Evolutionary conservation across 2,797 vertebrate genomes (phyloP).

Genomic region (Sebastiscus tertius): DNA sequence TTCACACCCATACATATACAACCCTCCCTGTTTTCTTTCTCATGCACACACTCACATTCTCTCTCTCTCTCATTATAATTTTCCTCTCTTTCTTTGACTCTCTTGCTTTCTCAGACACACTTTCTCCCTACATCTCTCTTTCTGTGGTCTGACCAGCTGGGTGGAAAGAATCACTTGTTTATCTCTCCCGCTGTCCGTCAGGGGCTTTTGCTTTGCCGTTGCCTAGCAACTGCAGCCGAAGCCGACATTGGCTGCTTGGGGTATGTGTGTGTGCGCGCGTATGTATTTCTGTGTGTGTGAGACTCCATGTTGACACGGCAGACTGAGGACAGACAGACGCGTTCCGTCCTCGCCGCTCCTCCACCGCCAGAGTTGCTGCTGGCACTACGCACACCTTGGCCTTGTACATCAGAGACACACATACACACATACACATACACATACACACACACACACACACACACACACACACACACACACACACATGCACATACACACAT

Average conservation of each 20-base stretch:
- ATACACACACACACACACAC: no score
- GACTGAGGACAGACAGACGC: constrained; percentile 29
- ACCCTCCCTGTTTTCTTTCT: neutral
- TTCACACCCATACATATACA: neutral
- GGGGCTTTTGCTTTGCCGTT: constrained; percentile 71
- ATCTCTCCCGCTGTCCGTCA: constrained; percentile 59
- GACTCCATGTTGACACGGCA: constrained; percentile 44
- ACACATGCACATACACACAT: neutral
- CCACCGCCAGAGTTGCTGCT: constrained; percentile 24
- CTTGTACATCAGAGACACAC: neutral
- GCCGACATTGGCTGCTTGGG: constrained; percentile 29
- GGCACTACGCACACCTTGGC: constrained; percentile 4
- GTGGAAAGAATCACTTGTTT: constrained; percentile 73
- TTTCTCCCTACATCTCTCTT: constrained; percentile 11
- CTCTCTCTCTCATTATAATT: neutral
- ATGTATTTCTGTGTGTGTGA: neutral
- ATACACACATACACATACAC: neutral
- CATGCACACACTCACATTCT: neutral
- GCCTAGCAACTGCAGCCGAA: constrained; percentile 79
- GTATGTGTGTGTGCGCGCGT: neutral
- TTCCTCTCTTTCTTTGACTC: neutral
- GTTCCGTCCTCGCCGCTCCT: constrained; percentile 8
- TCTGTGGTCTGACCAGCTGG: constrained; percentile 53
- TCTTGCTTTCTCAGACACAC: neutral
- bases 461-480: neutral